Evolutionary conservation across 2,888 invertebrate genomes (phyloP).

Genomic region (Caenorhabditis doughertyi): DNA sequence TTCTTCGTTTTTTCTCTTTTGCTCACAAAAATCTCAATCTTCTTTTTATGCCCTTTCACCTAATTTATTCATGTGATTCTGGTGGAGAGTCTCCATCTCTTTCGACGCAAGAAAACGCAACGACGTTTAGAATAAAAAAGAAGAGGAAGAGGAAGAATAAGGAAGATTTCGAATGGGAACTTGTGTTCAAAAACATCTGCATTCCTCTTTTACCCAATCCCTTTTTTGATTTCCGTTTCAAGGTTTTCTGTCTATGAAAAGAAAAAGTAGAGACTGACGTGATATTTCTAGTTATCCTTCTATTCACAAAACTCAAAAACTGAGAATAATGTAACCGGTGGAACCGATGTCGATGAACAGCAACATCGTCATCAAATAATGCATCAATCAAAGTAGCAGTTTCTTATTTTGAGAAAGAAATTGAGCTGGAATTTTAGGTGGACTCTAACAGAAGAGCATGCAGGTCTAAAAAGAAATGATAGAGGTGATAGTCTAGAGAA

Average conservation of each 20-base stretch:
- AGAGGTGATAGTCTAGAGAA: too few species aligned
- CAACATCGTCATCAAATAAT: not conserved
- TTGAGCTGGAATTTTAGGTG: too few species aligned
- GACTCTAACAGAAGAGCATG: too few species aligned
- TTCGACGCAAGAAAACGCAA: not conserved
- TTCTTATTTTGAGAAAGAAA: too few species aligned
- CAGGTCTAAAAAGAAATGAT: too few species aligned
- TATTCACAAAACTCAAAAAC: too few species aligned
- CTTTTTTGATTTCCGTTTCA: not conserved
- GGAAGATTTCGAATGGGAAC: constrained; percentile 4
- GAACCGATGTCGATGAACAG: not conserved
- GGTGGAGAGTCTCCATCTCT: too few species aligned
- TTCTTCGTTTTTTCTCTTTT: not conserved
- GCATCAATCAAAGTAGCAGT: too few species aligned
- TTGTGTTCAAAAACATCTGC: constrained; percentile 26
- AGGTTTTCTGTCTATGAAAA: not conserved
- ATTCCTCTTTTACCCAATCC: not conserved
- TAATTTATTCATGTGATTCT: constrained; percentile 63
- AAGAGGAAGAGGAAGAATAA: not conserved
- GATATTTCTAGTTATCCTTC: not conserved
- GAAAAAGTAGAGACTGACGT: not conserved
- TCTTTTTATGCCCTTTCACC: constrained; percentile 15
- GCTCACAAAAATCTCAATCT: constrained; percentile 12
- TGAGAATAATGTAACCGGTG: not conserved
- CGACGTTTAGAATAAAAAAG: constrained; percentile 32